Base-by-base conservation (phyloP, 2,888 invertebrate genomes). In the Aporophyla lueneburgensis region DNA sequence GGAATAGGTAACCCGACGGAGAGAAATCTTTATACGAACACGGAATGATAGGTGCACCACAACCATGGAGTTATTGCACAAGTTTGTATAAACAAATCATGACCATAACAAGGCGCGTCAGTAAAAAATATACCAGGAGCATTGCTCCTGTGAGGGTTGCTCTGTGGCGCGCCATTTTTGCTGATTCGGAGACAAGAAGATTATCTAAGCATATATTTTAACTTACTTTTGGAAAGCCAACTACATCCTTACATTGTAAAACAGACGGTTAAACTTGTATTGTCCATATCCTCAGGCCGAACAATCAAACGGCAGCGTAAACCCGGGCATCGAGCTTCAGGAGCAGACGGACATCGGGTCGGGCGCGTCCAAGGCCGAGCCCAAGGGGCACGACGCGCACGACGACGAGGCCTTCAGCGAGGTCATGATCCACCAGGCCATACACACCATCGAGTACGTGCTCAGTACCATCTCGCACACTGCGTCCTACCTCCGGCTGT, bases 361-460 rank as follows among this genome's bases (percentile, higher is more conserved):
- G 9, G 91, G 71, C 0, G 90, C 88, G 53, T 88, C 93, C 6
- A 90, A 90, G 74, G 85, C 88, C 0, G 85, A 86, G 49, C 79
- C 88, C 0, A 84, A 87, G 54, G 80, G 85, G 0, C 93, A 93
- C 87, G 92, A 92, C 68, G 10, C 43, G 43, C 97, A 95, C 88
- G 97, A 97, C 0, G 97, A 97, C 0, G 98, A 98, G 87, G 97
- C 98, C 3, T 98, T 99, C 95, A 97, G 98, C 84, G 99, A 99
- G 92, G 96, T 99, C 87, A 98, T 99, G 97, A 99, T 99, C 89
- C 98, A 99, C 93, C 99, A 99, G 92, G 98, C 98, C 27, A 99
- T 99, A 89, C 99, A 99, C 95, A 99, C 99, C 2, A 99, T 99
- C 81, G 99, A 99, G 96, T 99, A 99, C 91, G 99, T 99, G 83